Evolutionary conservation across 2,888 invertebrate genomes (phyloP).

Genomic region (Cryptus armator): DNA sequence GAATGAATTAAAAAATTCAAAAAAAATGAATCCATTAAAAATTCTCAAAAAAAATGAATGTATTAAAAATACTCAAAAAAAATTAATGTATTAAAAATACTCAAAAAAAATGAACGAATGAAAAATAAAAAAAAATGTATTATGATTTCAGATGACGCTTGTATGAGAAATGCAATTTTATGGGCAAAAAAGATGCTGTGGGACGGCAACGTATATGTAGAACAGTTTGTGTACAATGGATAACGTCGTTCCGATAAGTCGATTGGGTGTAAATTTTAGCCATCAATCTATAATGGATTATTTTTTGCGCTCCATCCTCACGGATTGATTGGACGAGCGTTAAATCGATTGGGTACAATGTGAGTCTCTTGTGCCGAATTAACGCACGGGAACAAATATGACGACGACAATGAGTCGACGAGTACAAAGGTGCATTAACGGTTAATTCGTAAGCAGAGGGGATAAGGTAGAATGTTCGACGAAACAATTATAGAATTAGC

Average conservation of each 20-base stretch:
- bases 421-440: not conserved
- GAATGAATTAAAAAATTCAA: not conserved
- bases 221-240: slow-evolving; percentile 18
- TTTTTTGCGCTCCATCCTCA: not conserved
- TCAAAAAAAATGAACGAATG: no score
- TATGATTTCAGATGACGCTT: slow-evolving; percentile 18
- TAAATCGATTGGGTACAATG: not conserved
- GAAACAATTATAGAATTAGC: not conserved
- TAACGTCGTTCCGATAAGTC: not conserved
- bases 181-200: not conserved
- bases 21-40: no score
- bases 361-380: not conserved
- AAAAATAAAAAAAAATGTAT: not conserved
- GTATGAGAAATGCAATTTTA: slow-evolving; percentile 23
- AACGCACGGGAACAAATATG: not conserved
- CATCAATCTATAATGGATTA: not conserved
- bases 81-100: no score
- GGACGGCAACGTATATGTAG: slow-evolving; percentile 26
- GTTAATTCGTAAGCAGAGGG: not conserved
- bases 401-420: not conserved
- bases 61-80: not conserved
- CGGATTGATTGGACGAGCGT: not conserved
- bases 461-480: not conserved
- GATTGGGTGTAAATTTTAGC: not conserved
- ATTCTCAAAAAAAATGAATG: not conserved